phyloP scores from a whole-genome alignment of 53 echinoderm and acorn worm species.

The Patiria pectinifera region DNA sequence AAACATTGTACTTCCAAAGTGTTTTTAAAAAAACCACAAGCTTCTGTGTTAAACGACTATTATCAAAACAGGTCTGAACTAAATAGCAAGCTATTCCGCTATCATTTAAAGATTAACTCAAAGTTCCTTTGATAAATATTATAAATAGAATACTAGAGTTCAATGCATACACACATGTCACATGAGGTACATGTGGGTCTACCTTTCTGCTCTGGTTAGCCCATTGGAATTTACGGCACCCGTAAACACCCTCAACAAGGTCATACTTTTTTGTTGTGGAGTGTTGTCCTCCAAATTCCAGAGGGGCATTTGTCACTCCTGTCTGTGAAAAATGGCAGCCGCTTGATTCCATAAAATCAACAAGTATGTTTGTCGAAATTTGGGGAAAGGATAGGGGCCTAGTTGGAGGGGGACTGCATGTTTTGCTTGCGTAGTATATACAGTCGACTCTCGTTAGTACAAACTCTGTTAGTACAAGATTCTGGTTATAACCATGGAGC shows the following conservation, averaged over 20 bases:
- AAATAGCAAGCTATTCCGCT: no score
- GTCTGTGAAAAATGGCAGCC: conserved; percentile 11
- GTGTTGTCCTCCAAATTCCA: conserved; percentile 45
- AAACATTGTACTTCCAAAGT: no score
- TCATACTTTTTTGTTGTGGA: conserved; percentile 34
- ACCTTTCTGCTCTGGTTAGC: conserved; percentile 37
- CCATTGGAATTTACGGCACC: conserved; percentile 30
- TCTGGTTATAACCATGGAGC: no score
- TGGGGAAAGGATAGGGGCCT: background rate
- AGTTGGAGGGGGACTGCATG: background rate
- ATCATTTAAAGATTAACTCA: no score
- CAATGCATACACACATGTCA: background rate
- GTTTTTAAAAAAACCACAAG: no score
- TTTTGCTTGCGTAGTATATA: no score
- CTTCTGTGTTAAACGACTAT: no score
- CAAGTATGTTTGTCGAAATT: background rate
- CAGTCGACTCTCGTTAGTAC: no score
- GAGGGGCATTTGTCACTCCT: conserved; percentile 32
- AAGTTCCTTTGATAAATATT: background rate
- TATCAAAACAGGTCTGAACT: no score
- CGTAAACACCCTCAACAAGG: conserved; percentile 36
- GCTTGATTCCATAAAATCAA: conserved; percentile 35
- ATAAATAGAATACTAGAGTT: no score
- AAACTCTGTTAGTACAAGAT: no score
- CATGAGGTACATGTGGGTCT: background rate